Conservation (phyloP, 1,140 invertebrate genomes). For the honey bee (Apis mellifera) region DNA sequence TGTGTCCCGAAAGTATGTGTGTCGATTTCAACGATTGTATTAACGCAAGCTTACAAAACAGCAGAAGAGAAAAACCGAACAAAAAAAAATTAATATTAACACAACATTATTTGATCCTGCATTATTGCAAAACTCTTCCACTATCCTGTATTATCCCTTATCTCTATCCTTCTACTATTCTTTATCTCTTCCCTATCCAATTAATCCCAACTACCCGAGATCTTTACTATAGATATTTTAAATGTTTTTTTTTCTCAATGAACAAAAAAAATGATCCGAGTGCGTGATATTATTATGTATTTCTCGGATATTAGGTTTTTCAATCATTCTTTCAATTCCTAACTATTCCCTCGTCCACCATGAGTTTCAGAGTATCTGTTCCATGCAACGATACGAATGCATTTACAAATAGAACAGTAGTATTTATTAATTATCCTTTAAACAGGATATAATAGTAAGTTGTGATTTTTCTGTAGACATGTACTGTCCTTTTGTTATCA, state of each 20-base stretch:
- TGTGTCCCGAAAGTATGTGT: conserved; percentile 30
- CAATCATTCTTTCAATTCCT: neutral
- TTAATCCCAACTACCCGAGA: neutral
- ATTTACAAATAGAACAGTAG: conserved; percentile 65
- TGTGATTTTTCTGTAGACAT: conserved; percentile 54
- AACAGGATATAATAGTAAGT: conserved; percentile 52
- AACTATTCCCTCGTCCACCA: neutral
- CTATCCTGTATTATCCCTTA: too few relatives aligned
- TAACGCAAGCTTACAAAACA: conserved; percentile 37
- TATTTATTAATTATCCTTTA: conserved; percentile 64
- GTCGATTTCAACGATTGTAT: conserved; percentile 45
- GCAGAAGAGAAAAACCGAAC: conserved; percentile 24
- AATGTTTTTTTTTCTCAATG: conserved; percentile 19
- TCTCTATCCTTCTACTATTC: too few relatives aligned
- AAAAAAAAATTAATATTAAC: conserved; percentile 30
- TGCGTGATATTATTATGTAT: conserved; percentile 47
- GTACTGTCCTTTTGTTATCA: conserved; percentile 56
- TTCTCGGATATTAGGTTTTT: conserved; percentile 42
- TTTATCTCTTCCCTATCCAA: neutral
- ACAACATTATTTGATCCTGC: conserved; percentile 36
- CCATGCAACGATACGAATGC: conserved; percentile 60
- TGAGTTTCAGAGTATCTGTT: conserved; percentile 58
- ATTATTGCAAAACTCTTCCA: neutral
- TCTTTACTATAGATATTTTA: conserved; percentile 19
- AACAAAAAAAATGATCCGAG: conserved; percentile 7